Percentiles rank a stretch among this genome's conserved stretches.
These are phyloP conservation scores for Cryptoleucopteryx plumbea DNA, from an alignment of 2,113 vertebrate species.

Conservation along the genomic window DNA sequence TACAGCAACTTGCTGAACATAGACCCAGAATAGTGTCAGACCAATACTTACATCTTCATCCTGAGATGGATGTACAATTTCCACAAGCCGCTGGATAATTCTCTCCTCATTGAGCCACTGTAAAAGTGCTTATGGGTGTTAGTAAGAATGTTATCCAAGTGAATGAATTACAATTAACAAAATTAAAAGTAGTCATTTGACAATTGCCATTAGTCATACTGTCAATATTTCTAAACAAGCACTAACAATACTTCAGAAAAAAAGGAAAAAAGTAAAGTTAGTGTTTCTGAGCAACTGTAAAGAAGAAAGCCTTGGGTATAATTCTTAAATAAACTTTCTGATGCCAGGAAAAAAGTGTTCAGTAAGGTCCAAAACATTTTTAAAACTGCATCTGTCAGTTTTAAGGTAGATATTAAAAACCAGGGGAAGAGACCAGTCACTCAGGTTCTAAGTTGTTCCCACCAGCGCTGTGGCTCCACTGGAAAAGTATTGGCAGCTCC, in stretches of 20 bases:
- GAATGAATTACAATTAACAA: not conserved
- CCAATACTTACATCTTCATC: conserved; percentile 93
- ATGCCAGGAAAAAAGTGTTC: not conserved
- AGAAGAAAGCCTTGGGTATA: not conserved
- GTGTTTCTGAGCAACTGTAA: not conserved
- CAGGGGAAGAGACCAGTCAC: not conserved
- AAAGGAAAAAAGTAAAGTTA: not conserved
- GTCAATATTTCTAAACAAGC: not conserved
- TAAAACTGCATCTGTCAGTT: not conserved
- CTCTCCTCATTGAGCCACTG: conserved; percentile 98
- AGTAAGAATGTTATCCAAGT: not conserved
- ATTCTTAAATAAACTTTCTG: not conserved
- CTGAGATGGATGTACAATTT: conserved; percentile 93
- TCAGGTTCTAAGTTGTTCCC: not conserved
- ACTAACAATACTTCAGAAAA: not conserved
- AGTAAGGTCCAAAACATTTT: not conserved
- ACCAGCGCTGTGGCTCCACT: not conserved
- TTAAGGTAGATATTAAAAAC: not conserved
- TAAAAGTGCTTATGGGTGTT: conserved; percentile 1
- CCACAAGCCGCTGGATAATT: conserved; percentile 94
- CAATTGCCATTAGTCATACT: not conserved
- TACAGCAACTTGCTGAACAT: not conserved
- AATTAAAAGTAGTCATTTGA: not conserved
- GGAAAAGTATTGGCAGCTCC: not conserved
- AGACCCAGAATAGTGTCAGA: not conserved